A percentile compares a stretch with the other conserved stretches of the same genome.
These are phyloP conservation scores for Thripadectes ignobilis DNA, from an alignment of 2,797 vertebrate genomes.

Conservation along the genomic window DNA sequence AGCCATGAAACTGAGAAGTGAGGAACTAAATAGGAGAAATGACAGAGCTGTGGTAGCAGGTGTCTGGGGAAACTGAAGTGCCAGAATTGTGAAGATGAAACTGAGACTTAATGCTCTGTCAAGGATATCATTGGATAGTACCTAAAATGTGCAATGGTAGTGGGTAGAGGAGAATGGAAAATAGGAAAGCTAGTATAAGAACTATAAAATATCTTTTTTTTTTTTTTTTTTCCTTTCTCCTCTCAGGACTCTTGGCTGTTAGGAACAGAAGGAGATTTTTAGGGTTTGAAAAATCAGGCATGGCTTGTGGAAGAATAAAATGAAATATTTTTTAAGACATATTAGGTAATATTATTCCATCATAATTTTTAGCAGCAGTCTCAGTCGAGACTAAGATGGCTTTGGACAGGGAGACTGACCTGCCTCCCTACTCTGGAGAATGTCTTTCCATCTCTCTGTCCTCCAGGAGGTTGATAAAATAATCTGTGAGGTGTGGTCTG, in stretches of 20 bases:
- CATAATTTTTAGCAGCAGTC: neutral
- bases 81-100: conserved; percentile 28
- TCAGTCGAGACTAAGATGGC: neutral
- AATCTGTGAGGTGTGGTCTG: neutral
- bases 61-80: conserved; percentile 18
- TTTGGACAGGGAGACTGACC: neutral
- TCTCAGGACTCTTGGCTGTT: neutral
- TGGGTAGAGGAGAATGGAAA: neutral
- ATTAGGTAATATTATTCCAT: neutral
- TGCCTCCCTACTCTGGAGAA: neutral
- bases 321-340: neutral
- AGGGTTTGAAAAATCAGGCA: neutral
- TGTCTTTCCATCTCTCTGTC: neutral
- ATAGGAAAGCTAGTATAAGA: neutral
- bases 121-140: neutral
- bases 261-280: neutral
- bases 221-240: too few relatives aligned
- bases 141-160: neutral
- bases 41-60: conserved; percentile 50
- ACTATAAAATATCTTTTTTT: neutral
- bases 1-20: conserved; percentile 38
- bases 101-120: neutral
- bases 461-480: neutral
- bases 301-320: neutral
- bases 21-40: conserved; percentile 66